A percentile compares a stretch with the other conserved stretches of the same genome.
Evolutionary conservation across 2,797 vertebrate species (phyloP).

Genomic region (Myotis findleyi): DNA sequence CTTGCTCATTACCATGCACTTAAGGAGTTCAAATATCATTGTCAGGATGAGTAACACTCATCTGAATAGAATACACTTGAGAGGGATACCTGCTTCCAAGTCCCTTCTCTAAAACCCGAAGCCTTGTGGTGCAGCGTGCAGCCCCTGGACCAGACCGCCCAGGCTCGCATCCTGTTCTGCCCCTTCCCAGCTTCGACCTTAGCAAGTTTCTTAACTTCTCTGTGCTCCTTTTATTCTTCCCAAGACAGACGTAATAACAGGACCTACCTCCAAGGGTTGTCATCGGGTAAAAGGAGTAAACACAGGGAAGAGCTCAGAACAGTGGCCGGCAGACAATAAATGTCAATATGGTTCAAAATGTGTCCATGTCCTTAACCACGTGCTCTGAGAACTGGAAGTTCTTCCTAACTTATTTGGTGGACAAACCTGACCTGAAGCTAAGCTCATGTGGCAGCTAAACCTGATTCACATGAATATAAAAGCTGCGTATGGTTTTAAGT

Average conservation of each 20-base stretch:
- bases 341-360: background rate
- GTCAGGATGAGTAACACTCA: background rate
- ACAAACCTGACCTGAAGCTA: background rate
- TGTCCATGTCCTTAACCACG: background rate
- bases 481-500: background rate
- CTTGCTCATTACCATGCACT: background rate
- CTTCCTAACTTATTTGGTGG: background rate
- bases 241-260: background rate
- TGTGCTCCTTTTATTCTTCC: background rate
- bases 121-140: background rate
- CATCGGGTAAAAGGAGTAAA: background rate
- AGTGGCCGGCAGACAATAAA: background rate
- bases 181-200: background rate
- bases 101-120: background rate
- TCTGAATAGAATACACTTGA: background rate
- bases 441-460: slow-evolving; percentile 24
- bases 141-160: background rate
- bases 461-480: background rate
- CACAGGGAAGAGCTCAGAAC: background rate
- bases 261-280: background rate
- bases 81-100: background rate
- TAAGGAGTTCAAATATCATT: background rate
- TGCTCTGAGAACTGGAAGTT: background rate
- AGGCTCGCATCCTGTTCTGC: background rate
- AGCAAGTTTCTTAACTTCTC: background rate